Percentiles rank a stretch among this genome's conserved stretches.
Conservation (phyloP, 2,797 vertebrate genomes). For the Anableps anableps region DNA sequence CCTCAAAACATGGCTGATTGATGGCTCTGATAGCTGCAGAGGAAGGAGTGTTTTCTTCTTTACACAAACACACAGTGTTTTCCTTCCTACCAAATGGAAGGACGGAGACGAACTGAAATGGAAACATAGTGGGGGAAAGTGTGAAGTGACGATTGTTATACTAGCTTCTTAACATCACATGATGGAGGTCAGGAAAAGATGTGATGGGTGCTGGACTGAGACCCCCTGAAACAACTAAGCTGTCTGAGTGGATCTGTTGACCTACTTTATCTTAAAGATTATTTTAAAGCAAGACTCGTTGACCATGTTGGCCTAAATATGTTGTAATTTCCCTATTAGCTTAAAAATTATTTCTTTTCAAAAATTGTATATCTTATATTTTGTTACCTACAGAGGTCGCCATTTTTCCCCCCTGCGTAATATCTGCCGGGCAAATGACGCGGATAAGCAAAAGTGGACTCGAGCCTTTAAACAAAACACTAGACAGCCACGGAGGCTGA, state of each 20-base stretch:
- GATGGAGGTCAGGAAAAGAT: conserved; percentile 59
- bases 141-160: conserved; percentile 72
- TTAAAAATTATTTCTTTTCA: too few relatives aligned
- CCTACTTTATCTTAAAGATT: conserved; percentile 39
- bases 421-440: too few relatives aligned
- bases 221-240: conserved; percentile 64
- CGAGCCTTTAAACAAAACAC: too few relatives aligned
- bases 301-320: too few relatives aligned
- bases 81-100: conserved; percentile 9
- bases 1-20: conserved; percentile 70
- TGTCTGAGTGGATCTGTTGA: conserved; percentile 57
- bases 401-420: too few relatives aligned
- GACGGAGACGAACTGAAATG: conserved; percentile 35
- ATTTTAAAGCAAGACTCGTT: conserved; percentile 1
- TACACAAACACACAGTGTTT: conserved; percentile 24
- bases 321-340: too few relatives aligned
- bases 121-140: conserved; percentile 49
- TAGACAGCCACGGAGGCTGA: too few relatives aligned
- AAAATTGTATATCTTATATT: too few relatives aligned
- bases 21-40: conserved; percentile 72
- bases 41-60: conserved; percentile 31
- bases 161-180: conserved; percentile 53
- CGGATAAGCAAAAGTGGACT: too few relatives aligned
- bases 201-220: conserved; percentile 72
- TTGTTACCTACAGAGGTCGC: too few relatives aligned